Conservation (phyloP, 2,888 invertebrate species). For the Marasmarcha lunaedactyla region DNA sequence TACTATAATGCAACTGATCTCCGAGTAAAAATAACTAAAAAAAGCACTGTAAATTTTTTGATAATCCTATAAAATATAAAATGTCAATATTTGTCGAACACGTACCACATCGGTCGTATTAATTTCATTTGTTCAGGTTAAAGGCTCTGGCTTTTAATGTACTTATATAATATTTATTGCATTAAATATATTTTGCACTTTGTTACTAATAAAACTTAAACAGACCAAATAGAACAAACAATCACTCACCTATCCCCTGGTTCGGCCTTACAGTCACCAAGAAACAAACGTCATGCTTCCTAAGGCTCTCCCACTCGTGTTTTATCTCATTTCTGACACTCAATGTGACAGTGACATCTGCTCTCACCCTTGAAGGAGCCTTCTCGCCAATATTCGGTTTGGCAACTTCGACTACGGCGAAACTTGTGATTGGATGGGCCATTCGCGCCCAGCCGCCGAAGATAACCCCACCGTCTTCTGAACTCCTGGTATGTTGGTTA, state of each 20-base stretch:
- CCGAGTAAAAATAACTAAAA: too few relatives aligned
- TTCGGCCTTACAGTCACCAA: constrained; percentile 91
- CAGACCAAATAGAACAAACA: too few relatives aligned
- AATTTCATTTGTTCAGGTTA: too few relatives aligned
- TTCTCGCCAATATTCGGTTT: constrained; percentile 94
- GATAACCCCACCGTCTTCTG: constrained; percentile 87
- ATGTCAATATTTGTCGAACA: too few relatives aligned
- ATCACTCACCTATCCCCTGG: constrained; percentile 78
- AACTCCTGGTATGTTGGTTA: constrained; percentile 65
- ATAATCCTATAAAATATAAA: too few relatives aligned
- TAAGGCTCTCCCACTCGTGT: constrained; percentile 94
- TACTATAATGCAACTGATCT: too few relatives aligned
- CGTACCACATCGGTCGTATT: too few relatives aligned
- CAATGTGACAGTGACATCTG: constrained; percentile 93
- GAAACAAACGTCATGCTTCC: constrained; percentile 99
- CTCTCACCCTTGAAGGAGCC: constrained; percentile 94
- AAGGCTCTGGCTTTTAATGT: too few relatives aligned
- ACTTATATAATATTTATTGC: too few relatives aligned
- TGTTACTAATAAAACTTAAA: too few relatives aligned
- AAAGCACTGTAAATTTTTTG: too few relatives aligned
- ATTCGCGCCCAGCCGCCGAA: constrained; percentile 99
- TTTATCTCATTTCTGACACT: constrained; percentile 93
- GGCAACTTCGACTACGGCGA: constrained; percentile 94
- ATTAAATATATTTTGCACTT: too few relatives aligned
- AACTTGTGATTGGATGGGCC: constrained; percentile 94